phyloP scores from a whole-genome alignment of 2,113 vertebrate genomes.

The Misgurnus mizolepis region DNA sequence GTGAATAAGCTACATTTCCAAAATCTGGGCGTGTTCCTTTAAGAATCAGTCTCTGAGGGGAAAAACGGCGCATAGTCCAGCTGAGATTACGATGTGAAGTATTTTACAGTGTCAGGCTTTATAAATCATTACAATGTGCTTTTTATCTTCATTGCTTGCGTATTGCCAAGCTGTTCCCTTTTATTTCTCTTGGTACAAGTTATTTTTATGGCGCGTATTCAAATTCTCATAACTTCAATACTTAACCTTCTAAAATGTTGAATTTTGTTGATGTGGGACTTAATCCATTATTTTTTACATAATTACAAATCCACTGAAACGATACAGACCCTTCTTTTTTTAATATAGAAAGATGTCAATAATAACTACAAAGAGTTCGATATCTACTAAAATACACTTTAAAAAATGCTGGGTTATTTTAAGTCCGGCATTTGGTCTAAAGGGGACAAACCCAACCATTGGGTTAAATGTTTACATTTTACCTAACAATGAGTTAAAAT shows the following conservation, averaged over 20 bases:
- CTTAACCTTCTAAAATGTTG: too few species aligned
- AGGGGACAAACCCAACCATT: too few species aligned
- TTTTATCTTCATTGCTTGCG: background rate
- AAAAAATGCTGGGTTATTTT: too few species aligned
- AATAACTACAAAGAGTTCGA: background rate
- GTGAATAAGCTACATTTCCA: too few species aligned
- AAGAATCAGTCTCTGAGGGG: conserved; percentile 12
- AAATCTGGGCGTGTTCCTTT: too few species aligned
- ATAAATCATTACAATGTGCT: too few species aligned
- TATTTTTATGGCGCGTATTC: background rate
- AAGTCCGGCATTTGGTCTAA: too few species aligned
- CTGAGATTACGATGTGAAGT: background rate
- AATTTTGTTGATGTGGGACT: background rate
- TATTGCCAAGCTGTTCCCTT: background rate
- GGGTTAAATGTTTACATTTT: too few species aligned
- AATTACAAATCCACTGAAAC: background rate
- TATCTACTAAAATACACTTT: background rate
- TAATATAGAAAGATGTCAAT: background rate
- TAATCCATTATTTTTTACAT: background rate
- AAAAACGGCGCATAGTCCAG: background rate
- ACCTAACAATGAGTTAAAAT: too few species aligned
- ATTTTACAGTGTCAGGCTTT: background rate
- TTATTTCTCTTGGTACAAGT: background rate
- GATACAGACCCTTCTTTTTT: background rate
- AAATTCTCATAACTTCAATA: background rate